Evolutionary conservation across 2,797 vertebrate genomes (phyloP).

Genomic region (Distichodus sexfasciatus): DNA sequence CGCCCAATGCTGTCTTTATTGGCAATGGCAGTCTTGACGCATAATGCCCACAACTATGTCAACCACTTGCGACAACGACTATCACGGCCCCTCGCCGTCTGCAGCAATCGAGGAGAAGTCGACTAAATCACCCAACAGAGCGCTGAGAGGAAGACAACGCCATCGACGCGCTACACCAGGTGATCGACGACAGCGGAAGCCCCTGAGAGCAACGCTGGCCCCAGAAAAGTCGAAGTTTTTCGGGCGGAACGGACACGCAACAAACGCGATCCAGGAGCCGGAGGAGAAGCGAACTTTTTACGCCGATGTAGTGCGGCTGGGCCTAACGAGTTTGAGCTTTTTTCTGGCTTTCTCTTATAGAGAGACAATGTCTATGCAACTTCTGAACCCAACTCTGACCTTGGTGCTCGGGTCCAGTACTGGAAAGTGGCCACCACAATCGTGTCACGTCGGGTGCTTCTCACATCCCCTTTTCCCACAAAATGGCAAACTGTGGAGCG

Average conservation of each 20-base stretch:
- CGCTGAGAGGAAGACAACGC: conserved; percentile 82
- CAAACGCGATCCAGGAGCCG: conserved; percentile 92
- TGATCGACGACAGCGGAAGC: conserved; percentile 72
- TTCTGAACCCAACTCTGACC: conserved; percentile 41
- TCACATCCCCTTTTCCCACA: conserved; percentile 34
- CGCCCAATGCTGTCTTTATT: too few species aligned
- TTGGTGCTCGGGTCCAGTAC: conserved; percentile 48
- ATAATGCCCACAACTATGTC: conserved; percentile 42
- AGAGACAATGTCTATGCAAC: conserved; percentile 59
- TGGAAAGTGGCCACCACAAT: conserved; percentile 30
- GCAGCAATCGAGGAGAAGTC: conserved; percentile 44
- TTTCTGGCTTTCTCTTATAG: conserved; percentile 72
- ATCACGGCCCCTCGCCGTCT: too few species aligned
- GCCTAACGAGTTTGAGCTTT: too few species aligned
- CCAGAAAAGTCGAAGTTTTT: conserved; percentile 73
- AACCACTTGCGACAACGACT: conserved; percentile 41
- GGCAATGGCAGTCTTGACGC: too few species aligned
- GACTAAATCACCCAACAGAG: conserved; percentile 46
- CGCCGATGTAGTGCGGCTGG: conserved; percentile 64
- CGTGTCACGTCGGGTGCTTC: conserved; percentile 16
- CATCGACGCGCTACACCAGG: conserved; percentile 76
- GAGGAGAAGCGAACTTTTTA: conserved; percentile 84
- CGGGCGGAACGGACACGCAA: conserved; percentile 88
- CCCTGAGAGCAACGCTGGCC: conserved; percentile 84
- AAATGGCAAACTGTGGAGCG: conserved; percentile 49